phyloP scores from a whole-genome alignment of 2,113 vertebrate species.

The Ellobius talpinus region DNA sequence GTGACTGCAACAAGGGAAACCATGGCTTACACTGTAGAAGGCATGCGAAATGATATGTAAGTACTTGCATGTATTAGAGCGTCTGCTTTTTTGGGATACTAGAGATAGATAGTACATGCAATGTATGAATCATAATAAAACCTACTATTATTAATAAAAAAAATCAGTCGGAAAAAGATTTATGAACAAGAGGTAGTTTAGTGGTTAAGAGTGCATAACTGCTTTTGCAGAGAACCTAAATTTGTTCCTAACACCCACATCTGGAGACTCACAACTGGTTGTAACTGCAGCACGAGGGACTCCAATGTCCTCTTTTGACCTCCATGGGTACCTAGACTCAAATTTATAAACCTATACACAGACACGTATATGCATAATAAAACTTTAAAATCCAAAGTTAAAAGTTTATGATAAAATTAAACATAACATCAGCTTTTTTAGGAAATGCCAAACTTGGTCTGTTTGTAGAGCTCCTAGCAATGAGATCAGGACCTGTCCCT shows the following conservation, averaged over 20 bases:
- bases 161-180: not conserved
- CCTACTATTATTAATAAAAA: not conserved
- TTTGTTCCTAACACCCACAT: not conserved
- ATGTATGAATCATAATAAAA: not conserved
- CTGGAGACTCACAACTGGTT: not conserved
- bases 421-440: not conserved
- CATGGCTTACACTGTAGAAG: slow-evolving; percentile 94
- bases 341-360: not conserved
- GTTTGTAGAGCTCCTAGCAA: not conserved
- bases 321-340: not conserved
- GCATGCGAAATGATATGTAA: slow-evolving; percentile 95
- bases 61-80: slow-evolving; percentile 72
- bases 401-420: not conserved
- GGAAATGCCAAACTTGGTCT: not conserved
- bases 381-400: not conserved
- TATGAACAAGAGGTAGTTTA: not conserved
- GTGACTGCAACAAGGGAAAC: slow-evolving; percentile 94
- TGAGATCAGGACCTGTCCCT: not conserved
- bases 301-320: not conserved
- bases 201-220: not conserved
- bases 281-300: not conserved
- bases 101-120: not conserved
- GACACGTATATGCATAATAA: not conserved
- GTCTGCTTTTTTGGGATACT: not conserved
- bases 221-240: not conserved